Percentiles rank a stretch among this genome's conserved stretches.
Conservation (phyloP, 2,797 vertebrate genomes). For the Spinibarbus caldwelli region DNA sequence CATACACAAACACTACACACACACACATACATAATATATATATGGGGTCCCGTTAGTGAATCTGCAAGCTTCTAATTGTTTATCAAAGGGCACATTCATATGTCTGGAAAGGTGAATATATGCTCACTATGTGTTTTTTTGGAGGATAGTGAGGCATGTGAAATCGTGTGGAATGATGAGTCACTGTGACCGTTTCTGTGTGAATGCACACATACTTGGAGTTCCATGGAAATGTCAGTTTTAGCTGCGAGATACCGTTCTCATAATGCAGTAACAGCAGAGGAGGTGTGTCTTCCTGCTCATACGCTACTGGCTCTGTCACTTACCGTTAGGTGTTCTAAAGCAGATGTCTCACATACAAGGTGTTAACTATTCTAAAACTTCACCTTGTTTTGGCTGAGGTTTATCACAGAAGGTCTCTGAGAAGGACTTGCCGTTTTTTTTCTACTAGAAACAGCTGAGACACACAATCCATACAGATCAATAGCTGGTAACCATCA, state of each 20-base stretch:
- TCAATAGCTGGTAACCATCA: not conserved
- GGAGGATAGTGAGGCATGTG: not conserved
- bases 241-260: slow-evolving; percentile 8
- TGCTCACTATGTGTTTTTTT: not conserved
- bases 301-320: not conserved
- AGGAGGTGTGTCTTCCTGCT: not conserved
- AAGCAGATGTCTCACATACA: not conserved
- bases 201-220: slow-evolving; percentile 35
- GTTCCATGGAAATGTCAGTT: slow-evolving; percentile 39
- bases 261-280: slow-evolving; percentile 19
- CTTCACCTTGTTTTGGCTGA: slow-evolving; percentile 44
- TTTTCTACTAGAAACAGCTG: slow-evolving; percentile 23
- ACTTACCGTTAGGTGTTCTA: not conserved
- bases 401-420: slow-evolving; percentile 23
- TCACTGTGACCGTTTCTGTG: slow-evolving; percentile 26
- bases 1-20: too few relatives aligned
- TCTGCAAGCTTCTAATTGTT: not conserved
- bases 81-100: not conserved
- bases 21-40: too few relatives aligned
- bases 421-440: not conserved
- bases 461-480: not conserved
- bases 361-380: slow-evolving; percentile 62
- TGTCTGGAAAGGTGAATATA: not conserved
- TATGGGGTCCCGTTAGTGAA: not conserved
- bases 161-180: slow-evolving; percentile 21